Base-by-base conservation (phyloP, 53 echinoderm and acorn worm species). In the Zoroaster sp. region DNA sequence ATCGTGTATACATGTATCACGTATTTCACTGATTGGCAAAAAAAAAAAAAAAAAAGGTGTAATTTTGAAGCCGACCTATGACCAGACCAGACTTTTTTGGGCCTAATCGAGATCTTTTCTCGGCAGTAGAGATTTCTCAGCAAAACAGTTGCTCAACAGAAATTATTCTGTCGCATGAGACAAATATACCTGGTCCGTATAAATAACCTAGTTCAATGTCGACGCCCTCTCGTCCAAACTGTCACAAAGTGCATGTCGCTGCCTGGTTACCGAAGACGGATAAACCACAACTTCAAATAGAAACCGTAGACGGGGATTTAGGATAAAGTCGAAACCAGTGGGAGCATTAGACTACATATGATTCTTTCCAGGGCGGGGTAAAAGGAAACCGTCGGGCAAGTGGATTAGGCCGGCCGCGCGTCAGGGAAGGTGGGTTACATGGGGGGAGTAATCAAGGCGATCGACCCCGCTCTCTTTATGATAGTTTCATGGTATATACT, bases 181-280 rank as follows among this genome's bases (percentile, higher is more conserved):
- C 30, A 9, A 5, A 23, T 13, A 21, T 51, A 11, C 25, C 63
- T n/a, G 45, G 35, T 35, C 21, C n/a, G n/a, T n/a, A n/a, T n/a
- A n/a, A n/a, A n/a, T n/a, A n/a, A n/a, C n/a, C 71, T 49, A 72
- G 85, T 85, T 72, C 85, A 85, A 46, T 85, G 85, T 85, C 85
- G 70, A 46, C 47, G 85, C 21, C 85, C 85, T 85, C 85, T 20
- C 85, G 85, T 71, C 37, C 85, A 85, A 35, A 46, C 63, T 47
- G 47, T 51, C 51, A 52, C 49, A 85, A 85, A 85, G 85, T 85
- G 71, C 85, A 85, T 21, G 47, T 18, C 3, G 85, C 47, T 23
- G 47, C 71, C 67, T 8, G 49, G 85, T 69, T 71, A 71, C 85
- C 72, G 35, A 69, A 85, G 85, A 82, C 18, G 82, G 82, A 65